A percentile compares a stretch with the other conserved stretches of the same genome.
Evolutionary conservation across 2,888 invertebrate genomes (phyloP).

Genomic region (Hemithea aestivaria): DNA sequence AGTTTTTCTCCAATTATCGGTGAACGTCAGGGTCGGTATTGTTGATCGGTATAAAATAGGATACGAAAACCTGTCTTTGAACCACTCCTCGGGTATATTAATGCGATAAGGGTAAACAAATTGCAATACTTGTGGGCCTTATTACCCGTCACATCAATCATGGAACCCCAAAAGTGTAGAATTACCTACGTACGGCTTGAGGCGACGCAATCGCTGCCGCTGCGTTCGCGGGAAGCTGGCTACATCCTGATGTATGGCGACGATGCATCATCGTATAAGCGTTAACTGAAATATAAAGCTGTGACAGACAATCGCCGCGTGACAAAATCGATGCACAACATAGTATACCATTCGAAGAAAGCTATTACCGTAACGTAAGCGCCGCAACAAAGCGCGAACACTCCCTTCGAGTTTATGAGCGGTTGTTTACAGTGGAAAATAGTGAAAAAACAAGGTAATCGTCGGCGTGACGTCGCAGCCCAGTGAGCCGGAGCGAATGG

Average conservation of each 20-base stretch:
- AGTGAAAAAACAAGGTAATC: conserved; percentile 62
- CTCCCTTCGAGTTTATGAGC: conserved; percentile 61
- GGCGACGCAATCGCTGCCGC: conserved; percentile 38
- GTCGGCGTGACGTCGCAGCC: conserved; percentile 67
- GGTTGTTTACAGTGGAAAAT: conserved; percentile 64
- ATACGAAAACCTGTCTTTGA: conserved; percentile 58
- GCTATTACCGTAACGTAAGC: conserved; percentile 33
- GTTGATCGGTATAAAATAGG: conserved; percentile 71
- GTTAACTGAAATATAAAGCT: conserved; percentile 17
- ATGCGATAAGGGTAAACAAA: conserved; percentile 76
- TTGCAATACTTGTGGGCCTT: conserved; percentile 74
- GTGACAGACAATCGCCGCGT: conserved; percentile 11
- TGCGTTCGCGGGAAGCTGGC: conserved; percentile 15
- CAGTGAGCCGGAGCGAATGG: conserved; percentile 63
- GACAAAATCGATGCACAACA: conserved; percentile 6
- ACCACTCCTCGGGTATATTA: conserved; percentile 54
- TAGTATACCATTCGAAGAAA: conserved; percentile 9
- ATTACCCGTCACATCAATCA: conserved; percentile 78
- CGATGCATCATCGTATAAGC: conserved; percentile 18
- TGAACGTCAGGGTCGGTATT: conserved; percentile 56
- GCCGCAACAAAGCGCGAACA: conserved; percentile 42
- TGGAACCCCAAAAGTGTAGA: conserved; percentile 61
- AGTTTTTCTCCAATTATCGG: conserved; percentile 70
- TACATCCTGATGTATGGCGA: conserved; percentile 19
- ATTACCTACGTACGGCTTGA: conserved; percentile 44